Evolutionary conservation across 2,113 vertebrate genomes (phyloP).

Genomic region (Eulemur rufifrons): DNA sequence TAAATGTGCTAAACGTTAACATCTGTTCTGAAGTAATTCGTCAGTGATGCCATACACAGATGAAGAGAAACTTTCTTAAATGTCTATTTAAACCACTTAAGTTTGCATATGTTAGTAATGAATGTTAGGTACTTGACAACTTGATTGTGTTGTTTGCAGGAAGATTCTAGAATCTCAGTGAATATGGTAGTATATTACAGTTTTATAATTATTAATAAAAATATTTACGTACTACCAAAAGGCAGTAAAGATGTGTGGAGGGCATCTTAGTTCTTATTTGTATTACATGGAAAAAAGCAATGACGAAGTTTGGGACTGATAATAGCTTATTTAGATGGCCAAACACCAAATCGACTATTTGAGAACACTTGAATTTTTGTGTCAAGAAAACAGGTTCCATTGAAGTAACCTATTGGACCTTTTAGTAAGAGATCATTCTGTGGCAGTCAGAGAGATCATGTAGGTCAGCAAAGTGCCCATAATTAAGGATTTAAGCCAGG

Average conservation of each 20-base stretch:
- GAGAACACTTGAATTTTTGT: neutral
- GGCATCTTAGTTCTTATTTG: neutral
- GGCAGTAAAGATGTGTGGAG: neutral
- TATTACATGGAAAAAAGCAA: neutral
- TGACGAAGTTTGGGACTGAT: neutral
- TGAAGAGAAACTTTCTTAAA: slow-evolving; percentile 54
- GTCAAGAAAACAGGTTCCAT: neutral
- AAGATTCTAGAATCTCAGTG: neutral
- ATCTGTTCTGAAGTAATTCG: slow-evolving; percentile 62
- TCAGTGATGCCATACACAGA: neutral
- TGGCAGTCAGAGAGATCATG: neutral
- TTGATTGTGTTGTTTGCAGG: neutral
- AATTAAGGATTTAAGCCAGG: neutral
- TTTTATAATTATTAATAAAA: slow-evolving; percentile 18
- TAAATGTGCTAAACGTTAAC: slow-evolving; percentile 56
- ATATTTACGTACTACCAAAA: neutral
- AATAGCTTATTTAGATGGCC: neutral
- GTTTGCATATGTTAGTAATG: neutral
- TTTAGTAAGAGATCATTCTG: neutral
- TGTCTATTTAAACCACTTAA: slow-evolving; percentile 5
- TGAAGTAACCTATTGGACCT: neutral
- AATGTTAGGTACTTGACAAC: neutral
- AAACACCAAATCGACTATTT: neutral
- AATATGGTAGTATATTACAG: neutral
- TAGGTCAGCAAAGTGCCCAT: neutral